Evolutionary conservation across 2,113 vertebrate genomes (phyloP), one percentile per base, ranked within the genome.

Genomic region (Cololabis saira): DNA sequence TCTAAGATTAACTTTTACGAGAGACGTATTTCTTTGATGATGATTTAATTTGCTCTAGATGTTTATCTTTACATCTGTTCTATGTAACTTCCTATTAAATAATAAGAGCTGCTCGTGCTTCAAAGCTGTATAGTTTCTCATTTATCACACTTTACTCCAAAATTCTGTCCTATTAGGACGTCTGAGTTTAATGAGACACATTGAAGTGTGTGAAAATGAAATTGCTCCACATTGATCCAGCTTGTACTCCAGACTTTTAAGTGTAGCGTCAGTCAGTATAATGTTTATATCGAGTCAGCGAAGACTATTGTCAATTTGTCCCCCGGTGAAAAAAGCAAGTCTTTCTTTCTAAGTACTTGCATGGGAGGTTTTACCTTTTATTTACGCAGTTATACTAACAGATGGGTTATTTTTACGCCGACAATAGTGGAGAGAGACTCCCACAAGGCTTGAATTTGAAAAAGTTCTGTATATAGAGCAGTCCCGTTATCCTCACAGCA

Each of bases 101-200:
- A 54, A 21, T 47, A 24, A 41, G 45, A 55, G 1, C 61, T 33
- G 37, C 21, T 54, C 47, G 56, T 66, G 53, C 55, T 49, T 40
- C 7, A 12, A 57, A 60, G 59, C 37, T 51, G 47, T n/a, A n/a
- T n/a, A 30, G 58, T 44, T 64, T 58, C 67, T 67, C 76, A 59
- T 87, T 81, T 77, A 74, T 90, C 82, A 86, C 75, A 49, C 76
- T 90, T 87, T 85, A 83, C 57, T 67, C 19, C 7, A 71, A 44
- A 48, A 76, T 83, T 27, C 84, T 75, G 61, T 80, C 58, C 48
- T 72, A 81, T 87, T 79, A 76, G 69, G 61, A 66, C 71, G 76
- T 85, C 64, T 76, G 71, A 59, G 65, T 76, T 65, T 86, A 87
- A 86, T 79, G 83, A 87, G 84, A 81, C 78, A 58, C 52, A 63